Evolutionary conservation across 1,140 invertebrate species (phyloP), one percentile per base, ranked within the genome.

Genomic region (Bombus huntii): DNA sequence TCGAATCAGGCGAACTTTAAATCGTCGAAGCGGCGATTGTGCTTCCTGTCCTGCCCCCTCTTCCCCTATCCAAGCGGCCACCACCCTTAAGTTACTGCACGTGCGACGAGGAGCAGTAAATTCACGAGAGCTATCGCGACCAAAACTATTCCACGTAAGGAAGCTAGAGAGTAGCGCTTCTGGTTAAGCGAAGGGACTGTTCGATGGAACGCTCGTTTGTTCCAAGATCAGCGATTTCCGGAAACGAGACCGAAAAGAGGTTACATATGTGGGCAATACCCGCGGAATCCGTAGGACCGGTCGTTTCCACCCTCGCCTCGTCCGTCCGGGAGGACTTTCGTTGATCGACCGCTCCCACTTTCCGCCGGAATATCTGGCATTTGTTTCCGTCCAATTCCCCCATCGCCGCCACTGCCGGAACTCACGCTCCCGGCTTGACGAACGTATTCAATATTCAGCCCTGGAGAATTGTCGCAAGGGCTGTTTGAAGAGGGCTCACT

Each of bases 141-240:
- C 78, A 84, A 88, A 90, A 87, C 90, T 90, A 87, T 91, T 90
- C 75, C 72, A 88, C 81, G 74, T 90, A 82, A 88, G 89, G 81
- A 73, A 39, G 34, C 65, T 70, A 10, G 9, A n/a, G 59, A 62
- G 59, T 13, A n/a, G 59, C 59, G 25, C 28, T 42, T 42, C 70
- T n/a, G 71, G 57, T 65, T 37, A 10, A 44, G 59, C 66, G 39
- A 87, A 72, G 71, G 68, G 53, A 85, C 68, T 13, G 75, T 68
- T 76, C 53, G 87, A 42, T 59, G 88, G 82, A 89, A 85, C 79
- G 80, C 39, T 79, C 62, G 37, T n/a, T 72, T 57, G 75, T 77
- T 76, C 57, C 84, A 91, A 90, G 85, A 92, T 87, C 88, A 87
- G 83, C 89, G 88, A 92, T 91, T 91, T 89, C 83, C 87, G 75